These are phyloP conservation scores for Argyra leucocephala DNA, from an alignment of 2,888 invertebrate genomes.

Conservation along the genomic window DNA sequence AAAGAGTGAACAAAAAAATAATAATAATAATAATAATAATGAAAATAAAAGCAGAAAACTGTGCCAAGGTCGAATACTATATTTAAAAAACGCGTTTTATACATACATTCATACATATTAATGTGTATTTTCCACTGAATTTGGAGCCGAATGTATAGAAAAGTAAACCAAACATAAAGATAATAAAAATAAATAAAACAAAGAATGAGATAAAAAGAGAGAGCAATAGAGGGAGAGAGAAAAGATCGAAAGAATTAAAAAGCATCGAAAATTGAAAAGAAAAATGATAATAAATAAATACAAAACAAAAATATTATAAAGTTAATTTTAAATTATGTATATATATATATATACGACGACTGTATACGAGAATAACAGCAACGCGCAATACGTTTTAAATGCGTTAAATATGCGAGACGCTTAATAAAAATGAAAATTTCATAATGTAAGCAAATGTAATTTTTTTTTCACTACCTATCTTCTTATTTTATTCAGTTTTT, in stretches of 20 bases:
- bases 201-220: background rate
- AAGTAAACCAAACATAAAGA: no score
- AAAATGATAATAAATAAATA: no score
- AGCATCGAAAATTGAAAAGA: no score
- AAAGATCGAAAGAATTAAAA: background rate
- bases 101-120: no score
- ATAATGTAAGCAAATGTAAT: background rate
- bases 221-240: background rate
- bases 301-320: no score
- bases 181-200: no score
- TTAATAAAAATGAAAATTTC: background rate
- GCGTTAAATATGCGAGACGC: background rate
- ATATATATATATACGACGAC: no score
- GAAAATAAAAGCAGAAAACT: conserved; percentile 14
- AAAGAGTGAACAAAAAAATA: background rate
- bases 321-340: no score
- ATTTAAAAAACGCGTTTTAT: conserved; percentile 5
- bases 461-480: background rate
- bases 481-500: background rate
- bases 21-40: background rate
- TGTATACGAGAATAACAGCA: no score
- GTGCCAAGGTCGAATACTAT: conserved; percentile 19
- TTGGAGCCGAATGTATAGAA: no score
- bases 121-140: background rate
- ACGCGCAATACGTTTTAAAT: background rate